phyloP scores from a whole-genome alignment of 1,140 invertebrate species.

The Halictus rubicundus region DNA sequence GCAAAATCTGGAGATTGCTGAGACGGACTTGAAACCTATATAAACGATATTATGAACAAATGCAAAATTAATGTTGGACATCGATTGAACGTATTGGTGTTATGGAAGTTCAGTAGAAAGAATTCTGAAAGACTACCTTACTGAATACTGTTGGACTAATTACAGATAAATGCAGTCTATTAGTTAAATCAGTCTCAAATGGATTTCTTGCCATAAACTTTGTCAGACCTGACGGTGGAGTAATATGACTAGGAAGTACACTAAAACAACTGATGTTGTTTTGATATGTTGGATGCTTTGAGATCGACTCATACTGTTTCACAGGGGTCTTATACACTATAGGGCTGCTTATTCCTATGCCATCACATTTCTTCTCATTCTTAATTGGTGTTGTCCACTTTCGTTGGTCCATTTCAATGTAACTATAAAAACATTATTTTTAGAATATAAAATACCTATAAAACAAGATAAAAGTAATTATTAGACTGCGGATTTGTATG shows the following conservation, averaged over 20 bases:
- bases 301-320: slow-evolving; percentile 39
- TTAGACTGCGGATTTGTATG: no score
- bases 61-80: no score
- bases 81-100: no score
- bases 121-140: slow-evolving; percentile 62
- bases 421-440: slow-evolving; percentile 6
- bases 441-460: no score
- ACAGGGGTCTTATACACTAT: slow-evolving; percentile 62
- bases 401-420: slow-evolving; percentile 63
- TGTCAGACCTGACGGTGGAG: slow-evolving; percentile 75
- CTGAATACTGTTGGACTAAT: slow-evolving; percentile 77
- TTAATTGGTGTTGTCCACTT: slow-evolving; percentile 62
- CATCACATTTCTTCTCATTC: slow-evolving; percentile 38
- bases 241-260: slow-evolving; percentile 68
- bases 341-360: slow-evolving; percentile 48
- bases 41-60: slow-evolving; percentile 1
- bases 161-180: slow-evolving; percentile 75
- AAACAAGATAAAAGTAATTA: no score
- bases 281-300: slow-evolving; percentile 40
- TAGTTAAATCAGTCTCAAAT: slow-evolving; percentile 76
- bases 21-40: slow-evolving; percentile 56
- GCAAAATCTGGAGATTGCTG: slow-evolving; percentile 78
- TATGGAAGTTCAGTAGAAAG: background rate
- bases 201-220: slow-evolving; percentile 77
- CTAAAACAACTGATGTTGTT: slow-evolving; percentile 47